phyloP scores from a whole-genome alignment of 2,888 invertebrate genomes.

The Lepidocyrtinus sp. region DNA sequence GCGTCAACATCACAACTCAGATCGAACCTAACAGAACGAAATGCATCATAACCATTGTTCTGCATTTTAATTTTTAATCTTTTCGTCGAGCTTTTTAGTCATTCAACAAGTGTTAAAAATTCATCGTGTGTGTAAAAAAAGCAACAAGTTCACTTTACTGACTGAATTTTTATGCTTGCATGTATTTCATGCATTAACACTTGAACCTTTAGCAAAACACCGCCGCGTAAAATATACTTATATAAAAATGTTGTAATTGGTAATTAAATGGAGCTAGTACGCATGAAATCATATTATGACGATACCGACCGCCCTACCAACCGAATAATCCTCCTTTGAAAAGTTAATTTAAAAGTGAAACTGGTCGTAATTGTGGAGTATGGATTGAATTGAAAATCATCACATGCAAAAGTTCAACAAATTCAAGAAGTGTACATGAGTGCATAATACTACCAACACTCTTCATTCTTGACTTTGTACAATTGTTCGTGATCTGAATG shows the following conservation, averaged over 20 bases:
- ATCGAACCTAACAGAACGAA: too few species aligned
- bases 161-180: not conserved
- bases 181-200: not conserved
- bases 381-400: not conserved
- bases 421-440: not conserved
- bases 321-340: not conserved
- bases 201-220: not conserved
- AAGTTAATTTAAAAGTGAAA: constrained; percentile 42
- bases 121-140: not conserved
- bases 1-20: too few species aligned
- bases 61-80: constrained; percentile 2
- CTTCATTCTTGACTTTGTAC: not conserved
- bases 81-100: not conserved
- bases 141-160: not conserved
- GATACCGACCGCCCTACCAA: not conserved
- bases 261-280: constrained; percentile 7
- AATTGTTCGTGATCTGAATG: constrained; percentile 6
- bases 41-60: too few species aligned
- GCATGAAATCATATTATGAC: not conserved
- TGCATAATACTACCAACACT: not conserved
- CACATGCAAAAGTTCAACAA: constrained; percentile 6
- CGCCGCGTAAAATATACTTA: not conserved
- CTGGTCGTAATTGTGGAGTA: constrained; percentile 19
- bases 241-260: constrained; percentile 7
- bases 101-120: constrained; percentile 1